Percentiles rank a stretch among this genome's conserved stretches.
These are phyloP conservation scores for Hyposmocoma kahamanoa DNA, from an alignment of 1,140 invertebrate species.

Conservation along the genomic window DNA sequence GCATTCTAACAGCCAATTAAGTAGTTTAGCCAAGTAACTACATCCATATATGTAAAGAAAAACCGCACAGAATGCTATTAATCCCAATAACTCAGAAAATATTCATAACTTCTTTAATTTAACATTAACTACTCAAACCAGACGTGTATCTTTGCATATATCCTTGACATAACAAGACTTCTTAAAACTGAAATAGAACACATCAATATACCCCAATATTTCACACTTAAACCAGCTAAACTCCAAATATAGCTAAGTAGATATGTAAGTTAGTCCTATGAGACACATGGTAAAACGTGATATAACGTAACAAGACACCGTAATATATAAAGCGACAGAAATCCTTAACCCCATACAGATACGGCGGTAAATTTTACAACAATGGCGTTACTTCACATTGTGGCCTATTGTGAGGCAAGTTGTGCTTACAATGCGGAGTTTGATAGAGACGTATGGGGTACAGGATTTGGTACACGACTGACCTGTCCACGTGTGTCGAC, in stretches of 20 bases:
- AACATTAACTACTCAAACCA: too few relatives aligned
- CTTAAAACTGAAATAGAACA: too few relatives aligned
- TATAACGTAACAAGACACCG: too few relatives aligned
- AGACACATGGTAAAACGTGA: too few relatives aligned
- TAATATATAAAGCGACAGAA: too few relatives aligned
- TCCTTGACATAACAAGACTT: too few relatives aligned
- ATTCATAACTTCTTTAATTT: background rate
- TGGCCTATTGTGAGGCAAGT: background rate
- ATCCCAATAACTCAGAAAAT: background rate
- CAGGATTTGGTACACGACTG: slow-evolving; percentile 34
- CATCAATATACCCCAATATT: too few relatives aligned
- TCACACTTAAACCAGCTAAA: too few relatives aligned
- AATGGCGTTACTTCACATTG: background rate
- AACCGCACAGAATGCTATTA: background rate
- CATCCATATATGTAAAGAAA: slow-evolving; percentile 2
- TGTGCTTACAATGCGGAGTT: background rate
- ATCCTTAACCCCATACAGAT: background rate
- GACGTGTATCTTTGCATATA: too few relatives aligned
- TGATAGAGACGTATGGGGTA: background rate
- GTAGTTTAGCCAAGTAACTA: slow-evolving; percentile 11
- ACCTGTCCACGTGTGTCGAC: slow-evolving; percentile 44
- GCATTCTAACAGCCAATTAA: slow-evolving; percentile 17
- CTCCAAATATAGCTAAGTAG: too few relatives aligned
- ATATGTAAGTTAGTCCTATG: too few relatives aligned
- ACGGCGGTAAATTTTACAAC: background rate